phyloP scores from a whole-genome alignment of 2,113 vertebrate genomes.

The Hyaena hyaena region DNA sequence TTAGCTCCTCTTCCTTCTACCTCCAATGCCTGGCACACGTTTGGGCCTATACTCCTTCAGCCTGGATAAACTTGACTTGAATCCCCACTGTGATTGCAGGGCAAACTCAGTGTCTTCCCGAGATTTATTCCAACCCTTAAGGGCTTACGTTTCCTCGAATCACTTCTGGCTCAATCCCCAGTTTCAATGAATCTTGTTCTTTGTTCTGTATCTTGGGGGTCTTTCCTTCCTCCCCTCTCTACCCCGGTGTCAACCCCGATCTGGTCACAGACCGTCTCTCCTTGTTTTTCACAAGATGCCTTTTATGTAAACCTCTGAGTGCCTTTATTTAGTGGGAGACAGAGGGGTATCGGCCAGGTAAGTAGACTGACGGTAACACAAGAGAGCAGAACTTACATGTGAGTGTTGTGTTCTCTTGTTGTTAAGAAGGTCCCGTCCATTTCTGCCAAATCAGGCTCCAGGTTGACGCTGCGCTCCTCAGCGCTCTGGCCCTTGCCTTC shows the following conservation, averaged over 20 bases:
- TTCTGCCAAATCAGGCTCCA: neutral
- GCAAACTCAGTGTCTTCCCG: neutral
- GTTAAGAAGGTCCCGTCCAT: neutral
- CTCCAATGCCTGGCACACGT: neutral
- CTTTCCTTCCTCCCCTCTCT: neutral
- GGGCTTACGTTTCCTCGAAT: neutral
- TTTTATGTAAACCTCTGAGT: neutral
- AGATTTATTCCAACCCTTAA: neutral
- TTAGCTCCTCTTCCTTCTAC: neutral
- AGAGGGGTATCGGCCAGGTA: neutral
- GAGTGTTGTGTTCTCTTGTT: neutral
- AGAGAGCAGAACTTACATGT: neutral
- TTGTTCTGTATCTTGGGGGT: neutral
- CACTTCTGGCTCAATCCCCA: neutral
- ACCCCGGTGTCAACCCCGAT: neutral
- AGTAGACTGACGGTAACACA: accelerated
- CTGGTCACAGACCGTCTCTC: neutral
- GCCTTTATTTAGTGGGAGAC: neutral
- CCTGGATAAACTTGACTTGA: neutral
- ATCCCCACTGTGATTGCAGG: neutral
- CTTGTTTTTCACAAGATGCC: neutral
- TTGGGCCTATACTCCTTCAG: neutral
- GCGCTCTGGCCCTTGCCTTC: neutral
- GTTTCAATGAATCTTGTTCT: neutral
- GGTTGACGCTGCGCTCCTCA: neutral